Percentiles rank a stretch among this genome's conserved stretches.
Conservation (phyloP, 2,888 invertebrate species). For the Caenorhabditis becei region DNA sequence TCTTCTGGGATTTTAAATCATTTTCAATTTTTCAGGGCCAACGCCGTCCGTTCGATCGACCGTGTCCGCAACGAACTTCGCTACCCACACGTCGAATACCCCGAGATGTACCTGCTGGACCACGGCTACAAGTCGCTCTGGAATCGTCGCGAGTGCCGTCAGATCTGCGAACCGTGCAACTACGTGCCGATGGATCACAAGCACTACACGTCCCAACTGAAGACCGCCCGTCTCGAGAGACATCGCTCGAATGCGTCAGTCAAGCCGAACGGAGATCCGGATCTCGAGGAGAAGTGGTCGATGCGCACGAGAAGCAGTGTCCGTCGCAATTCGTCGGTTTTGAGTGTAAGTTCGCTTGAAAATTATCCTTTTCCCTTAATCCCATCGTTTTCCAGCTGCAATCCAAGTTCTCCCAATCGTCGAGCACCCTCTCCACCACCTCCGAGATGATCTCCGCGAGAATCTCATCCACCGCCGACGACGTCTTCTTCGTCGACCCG, state of each 20-base stretch:
- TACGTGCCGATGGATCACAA: constrained; percentile 67
- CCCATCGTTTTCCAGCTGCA: constrained; percentile 11
- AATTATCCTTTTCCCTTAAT: not conserved
- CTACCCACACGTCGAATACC: constrained; percentile 88
- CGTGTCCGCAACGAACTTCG: constrained; percentile 88
- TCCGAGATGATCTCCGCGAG: constrained; percentile 3
- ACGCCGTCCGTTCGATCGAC: constrained; percentile 90
- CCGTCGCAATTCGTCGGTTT: constrained; percentile 38
- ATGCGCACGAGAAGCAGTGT: constrained; percentile 28
- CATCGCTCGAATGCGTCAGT: constrained; percentile 51
- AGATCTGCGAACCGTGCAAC: constrained; percentile 62
- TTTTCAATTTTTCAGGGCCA: constrained; percentile 78
- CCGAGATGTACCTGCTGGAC: constrained; percentile 94
- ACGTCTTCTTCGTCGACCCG: constrained; percentile 1
- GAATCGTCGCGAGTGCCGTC: constrained; percentile 42
- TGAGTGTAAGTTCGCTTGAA: constrained; percentile 33
- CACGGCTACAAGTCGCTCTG: constrained; percentile 91
- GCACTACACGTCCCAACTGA: constrained; percentile 47
- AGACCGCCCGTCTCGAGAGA: constrained; percentile 43
- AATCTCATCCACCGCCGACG: constrained; percentile 4
- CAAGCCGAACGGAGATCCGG: constrained; percentile 43
- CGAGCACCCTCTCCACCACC: constrained; percentile 11
- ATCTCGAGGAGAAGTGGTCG: constrained; percentile 21
- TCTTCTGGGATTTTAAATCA: not conserved
- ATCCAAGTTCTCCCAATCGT: constrained; percentile 35